phyloP scores from a whole-genome alignment of 1,140 invertebrate genomes.

The Cydia pomonella region DNA sequence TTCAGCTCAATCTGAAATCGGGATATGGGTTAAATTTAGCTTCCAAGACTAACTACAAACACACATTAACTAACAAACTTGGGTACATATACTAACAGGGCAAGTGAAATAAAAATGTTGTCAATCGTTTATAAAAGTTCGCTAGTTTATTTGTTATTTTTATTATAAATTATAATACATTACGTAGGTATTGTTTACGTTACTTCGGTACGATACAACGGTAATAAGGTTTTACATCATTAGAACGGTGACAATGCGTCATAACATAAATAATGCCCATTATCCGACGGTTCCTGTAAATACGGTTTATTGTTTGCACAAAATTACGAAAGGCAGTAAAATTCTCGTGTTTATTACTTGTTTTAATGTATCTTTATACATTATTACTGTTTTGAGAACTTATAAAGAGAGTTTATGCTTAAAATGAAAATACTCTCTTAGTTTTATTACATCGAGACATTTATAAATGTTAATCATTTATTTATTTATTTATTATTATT shows the following conservation, averaged over 20 bases:
- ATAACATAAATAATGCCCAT: constrained; percentile 19
- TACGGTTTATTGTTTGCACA: neutral
- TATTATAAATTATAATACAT: too few relatives aligned
- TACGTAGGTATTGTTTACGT: too few relatives aligned
- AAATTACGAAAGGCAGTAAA: neutral
- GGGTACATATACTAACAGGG: too few relatives aligned
- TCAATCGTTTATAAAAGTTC: too few relatives aligned
- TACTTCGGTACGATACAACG: neutral
- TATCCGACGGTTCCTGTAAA: neutral
- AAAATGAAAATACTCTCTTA: neutral
- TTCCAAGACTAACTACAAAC: too few relatives aligned
- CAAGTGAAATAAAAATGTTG: too few relatives aligned
- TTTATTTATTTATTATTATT: too few relatives aligned
- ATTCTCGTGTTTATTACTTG: neutral
- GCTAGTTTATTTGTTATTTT: too few relatives aligned
- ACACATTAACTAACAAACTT: too few relatives aligned
- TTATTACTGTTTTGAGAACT: neutral
- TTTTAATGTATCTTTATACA: neutral
- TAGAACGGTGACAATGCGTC: neutral
- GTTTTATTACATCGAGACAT: neutral
- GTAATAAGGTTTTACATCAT: neutral
- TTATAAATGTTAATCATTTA: too few relatives aligned
- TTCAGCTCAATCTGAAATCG: too few relatives aligned
- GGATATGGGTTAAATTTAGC: too few relatives aligned
- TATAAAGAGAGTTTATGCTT: neutral